Base-by-base conservation (phyloP, 1,140 invertebrate genomes). In the Lamellibrachia luymesi region DNA sequence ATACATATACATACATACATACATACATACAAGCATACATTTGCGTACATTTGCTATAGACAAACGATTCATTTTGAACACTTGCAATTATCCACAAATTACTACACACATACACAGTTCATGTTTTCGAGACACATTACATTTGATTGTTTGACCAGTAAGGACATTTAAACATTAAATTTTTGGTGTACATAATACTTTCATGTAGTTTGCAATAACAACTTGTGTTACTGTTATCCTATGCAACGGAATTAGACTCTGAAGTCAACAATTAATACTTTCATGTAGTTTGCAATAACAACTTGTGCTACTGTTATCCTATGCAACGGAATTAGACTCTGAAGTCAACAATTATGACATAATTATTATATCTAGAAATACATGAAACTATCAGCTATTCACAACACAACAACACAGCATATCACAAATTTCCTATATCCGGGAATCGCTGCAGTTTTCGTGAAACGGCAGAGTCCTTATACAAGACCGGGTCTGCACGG, bases 401-500 rank as follows among this genome's bases (percentile, higher is more conserved):
- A 49, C 27, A 8, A 50, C 8, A 91, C 51, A 50, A 91, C 51
- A 50, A 91, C 51, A 80, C 64, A 22, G 1, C 17, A 4, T 80
- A 80, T 80, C 93, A 99, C 94, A 99, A 97, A 96, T 98, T 98
- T 51, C 98, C 98, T 95, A 99, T 98, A 96, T 98, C 98, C 94
- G 98, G 98, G 95, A 98, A 99, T 89, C 98, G 97, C 95, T 99
- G 98, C 10, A 99, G 96, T 96, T 98, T 98, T 94, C 98, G 97
- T 0, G 98, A 98, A 96, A 98, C 98, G 95, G 97, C 97, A 95
- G 99, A 98, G 13, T 80, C 64, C 95, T 98, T 98, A 95, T 98
- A 99, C 10, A 99, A 97, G 1, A 99, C 98, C 4, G 99, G 99
- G 97, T 99, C 99, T 0, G 98, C 98, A 80, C 99, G 96, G 96